Percentiles rank a stretch among this genome's conserved stretches.
phyloP scores from a whole-genome alignment of 2,113 vertebrate genomes.

The Herpailurus yagouaroundi region DNA sequence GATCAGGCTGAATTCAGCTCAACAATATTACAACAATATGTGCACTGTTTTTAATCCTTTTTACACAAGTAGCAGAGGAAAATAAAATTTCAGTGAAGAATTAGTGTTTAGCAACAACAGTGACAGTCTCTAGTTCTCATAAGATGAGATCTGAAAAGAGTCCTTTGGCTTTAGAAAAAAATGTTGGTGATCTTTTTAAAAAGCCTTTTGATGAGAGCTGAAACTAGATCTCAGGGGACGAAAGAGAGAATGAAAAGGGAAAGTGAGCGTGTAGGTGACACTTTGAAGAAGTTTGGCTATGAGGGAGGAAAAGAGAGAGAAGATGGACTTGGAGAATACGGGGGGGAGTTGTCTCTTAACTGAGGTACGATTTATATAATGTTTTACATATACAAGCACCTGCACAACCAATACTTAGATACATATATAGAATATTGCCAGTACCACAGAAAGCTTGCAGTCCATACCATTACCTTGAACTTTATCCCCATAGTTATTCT shows the following conservation, averaged over 20 bases:
- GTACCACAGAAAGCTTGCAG: neutral
- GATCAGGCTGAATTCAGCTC: neutral
- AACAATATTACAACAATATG: neutral
- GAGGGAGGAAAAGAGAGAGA: neutral
- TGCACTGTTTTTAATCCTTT: neutral
- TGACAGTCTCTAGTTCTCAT: neutral
- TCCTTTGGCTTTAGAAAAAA: neutral
- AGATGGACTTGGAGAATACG: neutral
- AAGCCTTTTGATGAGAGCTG: neutral
- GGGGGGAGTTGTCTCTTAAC: neutral
- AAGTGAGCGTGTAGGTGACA: neutral
- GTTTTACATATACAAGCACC: neutral
- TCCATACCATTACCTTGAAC: neutral
- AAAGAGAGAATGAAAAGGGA: neutral
- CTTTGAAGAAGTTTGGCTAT: neutral
- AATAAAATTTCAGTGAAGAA: neutral
- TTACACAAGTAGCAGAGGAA: neutral
- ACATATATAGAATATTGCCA: neutral
- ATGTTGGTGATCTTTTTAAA: neutral
- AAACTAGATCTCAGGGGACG: neutral
- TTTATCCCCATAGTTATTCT: neutral
- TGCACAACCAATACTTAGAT: neutral
- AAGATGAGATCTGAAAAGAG: neutral
- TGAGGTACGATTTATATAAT: neutral
- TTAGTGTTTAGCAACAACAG: neutral